These are phyloP conservation scores for Brachyptera putata DNA, from an alignment of 2,888 invertebrate genomes.

Conservation along the genomic window DNA sequence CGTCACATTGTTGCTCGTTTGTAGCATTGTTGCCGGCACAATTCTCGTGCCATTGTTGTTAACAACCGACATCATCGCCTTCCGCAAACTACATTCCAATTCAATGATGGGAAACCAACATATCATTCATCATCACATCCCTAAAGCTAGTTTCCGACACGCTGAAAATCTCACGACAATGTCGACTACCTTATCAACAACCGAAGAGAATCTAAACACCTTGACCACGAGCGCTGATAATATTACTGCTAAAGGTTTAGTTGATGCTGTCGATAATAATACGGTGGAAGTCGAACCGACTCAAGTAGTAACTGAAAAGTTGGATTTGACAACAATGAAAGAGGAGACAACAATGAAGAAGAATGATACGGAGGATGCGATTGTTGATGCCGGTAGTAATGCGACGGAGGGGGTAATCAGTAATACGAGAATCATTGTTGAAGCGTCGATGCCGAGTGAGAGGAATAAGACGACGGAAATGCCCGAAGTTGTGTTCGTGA, in stretches of 20 bases:
- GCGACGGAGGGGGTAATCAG: constrained; percentile 19
- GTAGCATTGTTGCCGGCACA: constrained; percentile 39
- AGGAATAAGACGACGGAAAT: not conserved
- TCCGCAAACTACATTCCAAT: constrained; percentile 32
- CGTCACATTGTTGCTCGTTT: constrained; percentile 37
- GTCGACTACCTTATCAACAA: constrained; percentile 37
- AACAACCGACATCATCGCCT: constrained; percentile 41
- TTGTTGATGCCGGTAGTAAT: constrained; percentile 38
- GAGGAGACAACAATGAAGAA: constrained; percentile 16
- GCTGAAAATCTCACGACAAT: constrained; percentile 41
- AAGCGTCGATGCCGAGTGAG: not conserved
- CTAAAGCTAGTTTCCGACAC: constrained; percentile 37
- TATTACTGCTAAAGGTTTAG: not conserved
- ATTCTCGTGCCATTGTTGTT: constrained; percentile 40
- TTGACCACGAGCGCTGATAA: constrained; percentile 6
- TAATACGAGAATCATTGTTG: constrained; percentile 12
- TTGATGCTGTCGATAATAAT: not conserved
- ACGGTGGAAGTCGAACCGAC: constrained; percentile 17
- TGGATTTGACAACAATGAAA: constrained; percentile 3
- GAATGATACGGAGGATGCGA: constrained; percentile 33
- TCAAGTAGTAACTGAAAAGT: constrained; percentile 4
- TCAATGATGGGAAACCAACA: not conserved
- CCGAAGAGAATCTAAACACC: constrained; percentile 25
- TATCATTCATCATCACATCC: constrained; percentile 20
- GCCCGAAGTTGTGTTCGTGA: constrained; percentile 31